These are phyloP conservation scores for Ricordea florida DNA, from an alignment of 92 coral and sea anemone genomes.

Conservation along the genomic window DNA sequence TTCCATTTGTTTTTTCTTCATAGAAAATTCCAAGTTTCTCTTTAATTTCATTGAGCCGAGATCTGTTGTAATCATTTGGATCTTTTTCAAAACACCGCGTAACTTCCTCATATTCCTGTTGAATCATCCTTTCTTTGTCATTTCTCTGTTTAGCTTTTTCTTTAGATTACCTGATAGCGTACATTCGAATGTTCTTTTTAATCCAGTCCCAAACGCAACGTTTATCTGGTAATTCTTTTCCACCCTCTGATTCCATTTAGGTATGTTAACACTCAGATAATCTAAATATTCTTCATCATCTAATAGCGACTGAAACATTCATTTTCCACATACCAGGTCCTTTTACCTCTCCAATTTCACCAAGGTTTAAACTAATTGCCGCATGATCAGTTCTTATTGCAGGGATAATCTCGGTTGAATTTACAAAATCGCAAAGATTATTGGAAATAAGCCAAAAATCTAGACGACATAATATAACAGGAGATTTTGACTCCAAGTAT, in stretches of 20 bases:
- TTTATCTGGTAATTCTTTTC: too few relatives aligned
- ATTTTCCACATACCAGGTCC: too few relatives aligned
- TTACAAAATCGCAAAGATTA: not conserved
- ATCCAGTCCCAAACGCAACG: too few relatives aligned
- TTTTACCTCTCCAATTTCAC: too few relatives aligned
- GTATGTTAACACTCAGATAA: too few relatives aligned
- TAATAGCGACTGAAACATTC: too few relatives aligned
- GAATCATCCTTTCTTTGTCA: not conserved
- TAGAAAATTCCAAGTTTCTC: not conserved
- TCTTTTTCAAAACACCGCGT: too few relatives aligned
- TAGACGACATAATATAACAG: not conserved
- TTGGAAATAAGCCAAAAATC: not conserved
- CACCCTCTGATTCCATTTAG: too few relatives aligned
- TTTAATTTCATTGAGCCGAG: not conserved
- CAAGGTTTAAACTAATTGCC: not conserved
- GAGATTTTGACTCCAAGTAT: not conserved
- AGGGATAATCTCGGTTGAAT: not conserved
- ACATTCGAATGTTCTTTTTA: too few relatives aligned
- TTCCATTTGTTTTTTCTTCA: not conserved
- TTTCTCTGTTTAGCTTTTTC: not conserved
- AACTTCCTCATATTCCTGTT: not conserved
- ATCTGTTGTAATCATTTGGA: not conserved
- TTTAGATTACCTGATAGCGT: too few relatives aligned
- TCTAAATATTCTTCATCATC: too few relatives aligned
- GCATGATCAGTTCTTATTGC: not conserved